Evolutionary conservation across 2,113 vertebrate species (phyloP), one percentile per base, ranked within the genome.

Genomic region (Myotis davidii): DNA sequence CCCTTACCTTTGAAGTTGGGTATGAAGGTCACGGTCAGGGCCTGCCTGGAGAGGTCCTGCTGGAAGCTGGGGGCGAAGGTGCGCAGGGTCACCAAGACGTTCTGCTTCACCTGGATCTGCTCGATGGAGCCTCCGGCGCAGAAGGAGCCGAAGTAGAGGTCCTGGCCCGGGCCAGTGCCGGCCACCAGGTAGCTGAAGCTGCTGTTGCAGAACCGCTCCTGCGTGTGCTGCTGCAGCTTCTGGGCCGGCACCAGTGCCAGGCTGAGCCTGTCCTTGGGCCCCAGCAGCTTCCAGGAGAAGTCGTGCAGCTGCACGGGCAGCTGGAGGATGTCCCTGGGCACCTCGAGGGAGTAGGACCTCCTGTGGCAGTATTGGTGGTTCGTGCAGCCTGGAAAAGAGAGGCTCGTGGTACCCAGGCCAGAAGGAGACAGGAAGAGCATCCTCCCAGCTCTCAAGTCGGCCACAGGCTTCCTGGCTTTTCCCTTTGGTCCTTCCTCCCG

Each of bases 91-190:
- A 99, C 93, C 0, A 99, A 98, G 93, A 99, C 29, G 25, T 99
- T 99, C 82, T 98, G 96, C 61, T 98, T 98, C 95, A 99, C 97
- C 96, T 99, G 99, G 95, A 99, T 96, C 94, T 98, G 99, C 96
- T 98, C 96, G 85, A 99, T 98, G 52, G 96, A 90, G 50, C 99
- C 99, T 2, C 98, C 97, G 0, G 96, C 97, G 96, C 99, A 99
- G 98, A 99, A 99, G 3, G 97, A 85, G n/a, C 99, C 99, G 0
- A 99, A n/a, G 20, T 97, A 87, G 25, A 98, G 86, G 0, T 98
- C 97, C 0, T 95, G 96, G 6, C 77, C 85, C 2, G 98, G 98
- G 0, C 94, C 93, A 11, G 99, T 91, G 3, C 98, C 97, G 86
- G 97, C 79, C 52, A 99, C 94, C 9, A 86, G 32, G 50, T 99